These are phyloP conservation scores for Oreochromis spilurus DNA, from an alignment of 2,113 vertebrate species.

Conservation along the genomic window DNA sequence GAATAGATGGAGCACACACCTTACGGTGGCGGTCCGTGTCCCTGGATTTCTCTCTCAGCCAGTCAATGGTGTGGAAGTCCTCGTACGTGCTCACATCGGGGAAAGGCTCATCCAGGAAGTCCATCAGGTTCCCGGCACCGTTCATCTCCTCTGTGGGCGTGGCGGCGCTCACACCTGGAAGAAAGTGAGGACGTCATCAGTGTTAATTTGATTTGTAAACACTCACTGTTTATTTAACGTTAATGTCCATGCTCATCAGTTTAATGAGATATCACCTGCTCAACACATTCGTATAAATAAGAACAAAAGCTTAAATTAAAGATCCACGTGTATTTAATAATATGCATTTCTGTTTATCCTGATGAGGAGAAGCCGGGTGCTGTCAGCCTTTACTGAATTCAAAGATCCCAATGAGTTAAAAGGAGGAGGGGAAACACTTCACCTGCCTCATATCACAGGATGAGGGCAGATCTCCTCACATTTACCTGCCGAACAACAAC, in stretches of 20 bases:
- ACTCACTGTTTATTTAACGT: neutral
- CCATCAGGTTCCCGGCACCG: slow-evolving; percentile 89
- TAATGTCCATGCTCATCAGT: neutral
- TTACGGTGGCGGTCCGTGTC: slow-evolving; percentile 96
- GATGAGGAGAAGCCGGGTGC: neutral
- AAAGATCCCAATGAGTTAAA: neutral
- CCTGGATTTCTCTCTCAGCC: slow-evolving; percentile 93
- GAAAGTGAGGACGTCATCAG: neutral
- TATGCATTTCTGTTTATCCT: neutral
- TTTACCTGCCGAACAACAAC: neutral
- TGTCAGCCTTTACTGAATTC: neutral
- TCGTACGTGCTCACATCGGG: slow-evolving; percentile 93
- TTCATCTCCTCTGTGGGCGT: slow-evolving; percentile 88
- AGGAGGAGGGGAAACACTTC: neutral
- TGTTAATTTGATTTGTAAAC: neutral
- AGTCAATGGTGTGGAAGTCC: slow-evolving; percentile 98
- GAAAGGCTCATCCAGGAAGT: slow-evolving; percentile 95
- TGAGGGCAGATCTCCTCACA: neutral
- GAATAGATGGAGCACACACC: slow-evolving; percentile 56
- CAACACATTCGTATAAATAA: neutral
- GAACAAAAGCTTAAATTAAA: neutral
- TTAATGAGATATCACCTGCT: neutral
- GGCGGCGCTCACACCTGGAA: slow-evolving; percentile 69
- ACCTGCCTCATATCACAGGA: neutral
- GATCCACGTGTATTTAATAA: neutral